Evolutionary conservation across 2,113 vertebrate species (phyloP), one percentile per base, ranked within the genome.

Genomic region (Hemiprocne comata): DNA sequence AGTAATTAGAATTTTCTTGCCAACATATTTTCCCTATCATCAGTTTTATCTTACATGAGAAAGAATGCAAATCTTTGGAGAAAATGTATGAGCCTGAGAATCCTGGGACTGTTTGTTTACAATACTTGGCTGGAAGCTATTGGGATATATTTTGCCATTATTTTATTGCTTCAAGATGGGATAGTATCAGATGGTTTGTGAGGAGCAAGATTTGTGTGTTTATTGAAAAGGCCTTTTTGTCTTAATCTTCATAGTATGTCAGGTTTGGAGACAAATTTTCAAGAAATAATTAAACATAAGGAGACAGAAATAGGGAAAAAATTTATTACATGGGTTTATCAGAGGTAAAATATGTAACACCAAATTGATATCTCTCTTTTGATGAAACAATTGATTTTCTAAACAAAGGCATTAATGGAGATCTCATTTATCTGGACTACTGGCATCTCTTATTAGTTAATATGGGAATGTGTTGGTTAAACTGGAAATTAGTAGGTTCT

Each of bases 161-260:
- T 79, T 83, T 88, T 85, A 96, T 97, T 97, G 55, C 38, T 96
- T 97, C 92, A 95, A 94, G 92, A 95, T 93, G 85, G 14, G 53
- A 3, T 66, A 70, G 19, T 67, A 65, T 90, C 64, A 44, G 64
- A 74, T 9, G 29, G 23, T 77, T 86, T 77, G 11, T 46, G 55
- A 93, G 79, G 25, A 83, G 54, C 25, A 77, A 83, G 26, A 1
- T 93, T 88, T 83, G 23, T 66, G 54, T 16, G 17, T 9, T 90
- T 86, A 93, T 51, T 93, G 72, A 86, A 92, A 94, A 94, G 3
- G 25, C 11, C 29, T 80, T 36, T 48, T 90, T 88, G n/a, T 20
- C 26, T 80, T 58, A 77, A 19, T 69, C 29, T 21, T 62, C 51
- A 24, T 21, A 74, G 9, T 18, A 6, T 48, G 58, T 31, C 33